Percentiles rank a stretch among this genome's conserved stretches.
Evolutionary conservation across 2,888 invertebrate genomes (phyloP).

Genomic region (Parasteatoda lunata): DNA sequence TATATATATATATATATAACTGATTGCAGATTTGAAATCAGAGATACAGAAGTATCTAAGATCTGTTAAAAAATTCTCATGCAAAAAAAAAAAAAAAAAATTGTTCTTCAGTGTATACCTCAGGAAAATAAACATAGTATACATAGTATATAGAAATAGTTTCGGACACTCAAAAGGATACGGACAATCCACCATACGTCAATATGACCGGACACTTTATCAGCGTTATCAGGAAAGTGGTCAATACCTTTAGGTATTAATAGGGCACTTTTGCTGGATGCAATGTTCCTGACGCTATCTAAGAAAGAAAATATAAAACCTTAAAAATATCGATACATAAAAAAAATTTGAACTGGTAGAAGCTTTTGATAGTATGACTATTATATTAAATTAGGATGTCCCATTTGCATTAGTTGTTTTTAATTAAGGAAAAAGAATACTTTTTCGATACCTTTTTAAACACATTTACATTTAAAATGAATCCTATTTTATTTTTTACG

Average conservation of each 20-base stretch:
- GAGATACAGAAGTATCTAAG: too few species aligned
- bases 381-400: too few species aligned
- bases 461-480: too few species aligned
- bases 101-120: neutral
- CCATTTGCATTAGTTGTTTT: too few species aligned
- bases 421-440: too few species aligned
- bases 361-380: too few species aligned
- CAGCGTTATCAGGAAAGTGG: constrained; percentile 94
- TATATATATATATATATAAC: too few species aligned
- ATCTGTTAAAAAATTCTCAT: too few species aligned
- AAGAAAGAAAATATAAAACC: constrained; percentile 56
- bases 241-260: constrained; percentile 99
- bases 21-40: too few species aligned
- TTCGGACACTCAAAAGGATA: constrained; percentile 73
- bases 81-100: neutral
- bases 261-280: constrained; percentile 88
- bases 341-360: neutral
- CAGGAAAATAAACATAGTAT: neutral
- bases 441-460: too few species aligned
- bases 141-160: neutral
- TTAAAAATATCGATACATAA: neutral
- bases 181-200: constrained; percentile 99
- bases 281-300: constrained; percentile 82
- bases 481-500: too few species aligned
- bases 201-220: constrained; percentile 95